Percentiles rank a stretch among this genome's conserved stretches.
phyloP scores from a whole-genome alignment of 2,888 invertebrate species.

The Caenorhabditis uteleia region DNA sequence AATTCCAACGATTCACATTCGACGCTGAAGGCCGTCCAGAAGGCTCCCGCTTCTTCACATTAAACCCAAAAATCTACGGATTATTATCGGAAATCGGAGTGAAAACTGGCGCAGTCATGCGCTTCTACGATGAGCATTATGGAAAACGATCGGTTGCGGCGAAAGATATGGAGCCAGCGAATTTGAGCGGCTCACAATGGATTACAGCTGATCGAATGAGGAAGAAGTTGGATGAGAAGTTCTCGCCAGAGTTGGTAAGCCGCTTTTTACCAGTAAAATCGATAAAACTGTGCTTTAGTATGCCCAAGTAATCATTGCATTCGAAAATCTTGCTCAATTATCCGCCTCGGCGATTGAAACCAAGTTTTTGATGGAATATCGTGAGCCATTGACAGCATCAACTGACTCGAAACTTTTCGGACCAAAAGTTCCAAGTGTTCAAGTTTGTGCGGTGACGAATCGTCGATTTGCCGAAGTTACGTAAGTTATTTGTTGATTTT shows the following conservation, averaged over 20 bases:
- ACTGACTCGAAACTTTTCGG: conserved; percentile 58
- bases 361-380: conserved; percentile 52
- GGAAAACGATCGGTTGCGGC: conserved; percentile 17
- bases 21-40: conserved; percentile 84
- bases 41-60: conserved; percentile 90
- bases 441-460: conserved; percentile 48
- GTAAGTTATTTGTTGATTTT: conserved; percentile 23
- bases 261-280: conserved; percentile 4
- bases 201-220: conserved; percentile 56
- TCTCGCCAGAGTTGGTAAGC: conserved; percentile 59
- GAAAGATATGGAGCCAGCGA: conserved; percentile 39
- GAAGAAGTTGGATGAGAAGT: conserved; percentile 57
- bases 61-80: conserved; percentile 84
- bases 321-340: conserved; percentile 60
- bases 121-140: conserved; percentile 51
- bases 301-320: conserved; percentile 60
- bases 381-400: conserved; percentile 47
- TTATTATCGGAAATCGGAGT: conserved; percentile 75
- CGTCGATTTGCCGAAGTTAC: conserved; percentile 49
- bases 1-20: conserved; percentile 62
- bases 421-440: conserved; percentile 55
- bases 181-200: conserved; percentile 71
- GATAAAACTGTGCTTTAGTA: conserved; percentile 46
- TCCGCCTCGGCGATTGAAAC: conserved; percentile 53
- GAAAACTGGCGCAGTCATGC: conserved; percentile 51